phyloP scores from a whole-genome alignment of 1,140 invertebrate species.

The Macrocentrus cingulum region DNA sequence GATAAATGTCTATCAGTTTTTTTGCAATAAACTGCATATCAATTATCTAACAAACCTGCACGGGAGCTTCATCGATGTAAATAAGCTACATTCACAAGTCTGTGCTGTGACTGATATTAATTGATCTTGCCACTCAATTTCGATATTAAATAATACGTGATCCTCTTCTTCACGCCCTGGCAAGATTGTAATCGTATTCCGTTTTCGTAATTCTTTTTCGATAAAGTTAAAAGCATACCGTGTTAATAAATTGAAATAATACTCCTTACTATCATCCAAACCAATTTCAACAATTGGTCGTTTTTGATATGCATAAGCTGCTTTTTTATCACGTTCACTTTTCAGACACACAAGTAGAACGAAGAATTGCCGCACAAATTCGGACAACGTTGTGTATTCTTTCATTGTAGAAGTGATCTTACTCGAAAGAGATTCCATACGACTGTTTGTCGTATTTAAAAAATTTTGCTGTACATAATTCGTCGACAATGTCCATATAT shows the following conservation, averaged over 20 bases:
- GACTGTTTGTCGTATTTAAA: slow-evolving; percentile 17
- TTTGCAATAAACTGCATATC: slow-evolving; percentile 1
- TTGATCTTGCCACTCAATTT: neutral
- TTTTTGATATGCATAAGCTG: slow-evolving; percentile 18
- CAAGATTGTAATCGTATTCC: neutral
- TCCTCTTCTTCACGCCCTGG: neutral
- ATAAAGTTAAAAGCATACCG: slow-evolving; percentile 19
- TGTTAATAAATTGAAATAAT: slow-evolving; percentile 13
- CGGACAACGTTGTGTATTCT: slow-evolving; percentile 9
- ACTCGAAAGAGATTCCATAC: slow-evolving; percentile 8
- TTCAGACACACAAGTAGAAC: slow-evolving; percentile 5
- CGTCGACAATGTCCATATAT: slow-evolving; percentile 13
- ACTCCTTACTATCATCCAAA: neutral
- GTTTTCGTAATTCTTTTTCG: neutral
- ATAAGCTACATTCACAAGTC: slow-evolving; percentile 13
- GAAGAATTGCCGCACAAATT: slow-evolving; percentile 18
- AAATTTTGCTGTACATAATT: slow-evolving; percentile 8
- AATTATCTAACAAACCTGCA: slow-evolving; percentile 15
- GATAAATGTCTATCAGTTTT: no score
- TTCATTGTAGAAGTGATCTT: slow-evolving; percentile 15
- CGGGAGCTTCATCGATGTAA: slow-evolving; percentile 17
- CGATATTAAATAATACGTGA: no score
- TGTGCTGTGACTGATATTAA: neutral
- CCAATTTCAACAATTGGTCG: neutral
- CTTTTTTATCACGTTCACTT: slow-evolving; percentile 11